Percentiles rank a stretch among this genome's conserved stretches.
These are phyloP conservation scores for Peucedramus taeniatus DNA, from an alignment of 2,113 vertebrate genomes.

Conservation along the genomic window DNA sequence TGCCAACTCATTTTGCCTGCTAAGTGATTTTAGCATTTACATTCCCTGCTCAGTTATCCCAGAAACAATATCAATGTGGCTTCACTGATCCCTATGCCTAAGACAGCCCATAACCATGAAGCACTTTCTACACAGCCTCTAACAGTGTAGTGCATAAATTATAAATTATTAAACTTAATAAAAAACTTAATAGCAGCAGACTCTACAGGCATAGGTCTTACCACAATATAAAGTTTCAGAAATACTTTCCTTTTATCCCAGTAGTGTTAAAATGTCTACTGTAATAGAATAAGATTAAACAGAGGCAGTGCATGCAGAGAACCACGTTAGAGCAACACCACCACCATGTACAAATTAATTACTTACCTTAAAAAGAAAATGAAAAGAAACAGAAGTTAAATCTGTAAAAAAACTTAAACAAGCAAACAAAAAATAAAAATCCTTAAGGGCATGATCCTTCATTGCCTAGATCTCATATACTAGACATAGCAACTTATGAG, in stretches of 20 bases:
- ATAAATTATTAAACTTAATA: not conserved
- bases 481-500: fast-evolving
- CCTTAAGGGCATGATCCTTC: not conserved
- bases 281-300: not conserved
- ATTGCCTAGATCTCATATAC: not conserved
- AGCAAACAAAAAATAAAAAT: not conserved
- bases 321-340: not conserved
- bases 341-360: not conserved
- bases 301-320: not conserved
- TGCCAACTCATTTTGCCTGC: not conserved
- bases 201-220: not conserved
- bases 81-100: not conserved
- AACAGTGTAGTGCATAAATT: not conserved
- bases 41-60: not conserved
- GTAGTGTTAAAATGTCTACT: not conserved
- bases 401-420: not conserved
- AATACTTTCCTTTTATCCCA: not conserved
- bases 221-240: not conserved
- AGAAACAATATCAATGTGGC: not conserved
- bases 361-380: not conserved
- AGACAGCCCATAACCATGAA: not conserved
- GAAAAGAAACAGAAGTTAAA: not conserved
- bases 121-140: not conserved
- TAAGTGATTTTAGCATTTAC: not conserved
- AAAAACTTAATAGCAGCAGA: not conserved